Conservation (phyloP, 2,888 invertebrate genomes). For the Antitype chi region DNA sequence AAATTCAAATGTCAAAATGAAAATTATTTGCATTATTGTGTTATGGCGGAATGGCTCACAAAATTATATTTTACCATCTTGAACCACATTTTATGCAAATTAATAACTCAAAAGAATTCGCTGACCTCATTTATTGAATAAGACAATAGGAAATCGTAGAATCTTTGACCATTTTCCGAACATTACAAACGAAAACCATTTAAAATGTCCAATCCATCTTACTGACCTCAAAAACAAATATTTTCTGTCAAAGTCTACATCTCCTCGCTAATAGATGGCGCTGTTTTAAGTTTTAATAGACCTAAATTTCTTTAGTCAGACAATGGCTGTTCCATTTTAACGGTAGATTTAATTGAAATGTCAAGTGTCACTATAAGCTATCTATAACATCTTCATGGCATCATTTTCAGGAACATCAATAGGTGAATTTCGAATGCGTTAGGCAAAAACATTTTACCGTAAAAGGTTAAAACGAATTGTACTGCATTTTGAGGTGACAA, state of each 20-base stretch:
- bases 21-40: conserved; percentile 45
- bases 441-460: not conserved
- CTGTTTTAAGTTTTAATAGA: not conserved
- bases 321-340: conserved; percentile 19
- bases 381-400: conserved; percentile 15
- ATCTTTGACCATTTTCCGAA: not conserved
- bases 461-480: not conserved
- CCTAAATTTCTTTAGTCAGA: not conserved
- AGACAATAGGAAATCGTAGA: not conserved
- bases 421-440: conserved; percentile 8
- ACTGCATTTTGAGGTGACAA: not conserved
- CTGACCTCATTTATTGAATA: not conserved
- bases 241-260: not conserved
- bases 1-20: conserved; percentile 33
- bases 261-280: conserved; percentile 40
- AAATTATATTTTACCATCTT: conserved; percentile 31
- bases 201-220: not conserved
- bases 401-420: conserved; percentile 7
- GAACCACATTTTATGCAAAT: conserved; percentile 32
- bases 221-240: not conserved
- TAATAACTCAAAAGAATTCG: conserved; percentile 11
- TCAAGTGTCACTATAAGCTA: conserved; percentile 3
- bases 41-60: not conserved
- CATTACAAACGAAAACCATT: not conserved
- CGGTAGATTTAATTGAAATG: conserved; percentile 23